Percentiles rank a stretch among this genome's conserved stretches.
phyloP scores from a whole-genome alignment of 2,888 invertebrate species.

The Petrolisthes cinctipes region DNA sequence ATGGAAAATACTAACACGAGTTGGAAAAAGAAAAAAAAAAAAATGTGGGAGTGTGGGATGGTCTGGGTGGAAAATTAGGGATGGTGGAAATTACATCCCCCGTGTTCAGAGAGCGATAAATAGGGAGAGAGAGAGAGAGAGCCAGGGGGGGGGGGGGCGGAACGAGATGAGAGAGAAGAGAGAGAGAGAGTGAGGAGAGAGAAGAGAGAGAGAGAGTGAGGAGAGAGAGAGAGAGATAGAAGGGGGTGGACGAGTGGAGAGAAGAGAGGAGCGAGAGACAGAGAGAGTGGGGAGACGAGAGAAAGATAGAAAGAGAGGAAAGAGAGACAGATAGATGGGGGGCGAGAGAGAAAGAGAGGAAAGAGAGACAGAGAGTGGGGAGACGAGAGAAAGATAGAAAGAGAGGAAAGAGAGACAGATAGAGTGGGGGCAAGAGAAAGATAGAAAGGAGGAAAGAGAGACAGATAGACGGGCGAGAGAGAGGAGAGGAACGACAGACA shows the following conservation, averaged over 20 bases:
- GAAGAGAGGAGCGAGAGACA: too few relatives aligned
- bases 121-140: too few relatives aligned
- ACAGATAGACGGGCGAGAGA: not conserved
- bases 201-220: not conserved
- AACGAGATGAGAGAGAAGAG: not conserved
- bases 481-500: not conserved
- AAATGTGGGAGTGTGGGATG: not conserved
- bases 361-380: too few relatives aligned
- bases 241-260: too few relatives aligned
- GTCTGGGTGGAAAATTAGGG: not conserved
- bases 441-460: not conserved
- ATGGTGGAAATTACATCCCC: constrained; percentile 20
- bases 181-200: not conserved
- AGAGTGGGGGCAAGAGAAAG: not conserved
- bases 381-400: not conserved
- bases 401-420: not conserved
- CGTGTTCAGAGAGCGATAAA: not conserved
- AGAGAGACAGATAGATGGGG: not conserved
- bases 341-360: not conserved
- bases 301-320: too few relatives aligned
- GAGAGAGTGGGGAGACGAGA: too few relatives aligned
- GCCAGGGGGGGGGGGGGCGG: not conserved
- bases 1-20: constrained; percentile 22
- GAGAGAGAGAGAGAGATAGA: too few relatives aligned
- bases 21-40: not conserved